Evolutionary conservation across 2,888 invertebrate species (phyloP), one percentile per base, ranked within the genome.

Genomic region (Octodonta nipae): DNA sequence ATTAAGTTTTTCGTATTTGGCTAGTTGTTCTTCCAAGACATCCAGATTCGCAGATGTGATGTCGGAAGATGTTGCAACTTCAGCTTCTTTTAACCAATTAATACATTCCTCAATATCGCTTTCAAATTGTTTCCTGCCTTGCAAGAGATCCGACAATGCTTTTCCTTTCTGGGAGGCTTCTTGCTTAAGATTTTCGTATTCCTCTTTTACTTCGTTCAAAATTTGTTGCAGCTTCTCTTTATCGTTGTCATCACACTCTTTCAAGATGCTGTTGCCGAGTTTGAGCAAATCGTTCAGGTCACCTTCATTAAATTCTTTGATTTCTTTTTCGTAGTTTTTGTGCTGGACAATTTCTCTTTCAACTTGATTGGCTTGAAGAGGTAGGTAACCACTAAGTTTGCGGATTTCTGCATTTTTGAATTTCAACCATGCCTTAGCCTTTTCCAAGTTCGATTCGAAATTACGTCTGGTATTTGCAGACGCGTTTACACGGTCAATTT

Each of bases 81-180:
- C 89, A 15, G 86, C 86, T 63, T 92, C 85, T 45, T 85, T 82
- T 22, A 91, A 66, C 92, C 92, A 93, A 47, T 82, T 76, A 42
- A 82, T 77, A 53, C 86, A 79, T 49, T 78, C 78, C 35, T 82
- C 79, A 28, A 85, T 69, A 37, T 84, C 80, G 26, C 70, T 71
- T 61, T 93, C 92, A 47, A 88, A 86, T 28, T 79, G 72, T 50
- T 75, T 81, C 37, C 91, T 72, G 8, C 79, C 78, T 56, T 80
- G 76, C 7, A 86, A 62, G 7, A 85, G 65, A 60, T 82, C 81
- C 22, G 70, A 71, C 14, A 89, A 60, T 1, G 75, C 73, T 36
- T 75, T 70, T 38, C 80, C 70, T 48, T 82, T 82, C 33, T 79
- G 77, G 32, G 73, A 71, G 15, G 80, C 74, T 50, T 83, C 78